Conservation (phyloP, 1,140 invertebrate genomes). For the Orius laevigatus region DNA sequence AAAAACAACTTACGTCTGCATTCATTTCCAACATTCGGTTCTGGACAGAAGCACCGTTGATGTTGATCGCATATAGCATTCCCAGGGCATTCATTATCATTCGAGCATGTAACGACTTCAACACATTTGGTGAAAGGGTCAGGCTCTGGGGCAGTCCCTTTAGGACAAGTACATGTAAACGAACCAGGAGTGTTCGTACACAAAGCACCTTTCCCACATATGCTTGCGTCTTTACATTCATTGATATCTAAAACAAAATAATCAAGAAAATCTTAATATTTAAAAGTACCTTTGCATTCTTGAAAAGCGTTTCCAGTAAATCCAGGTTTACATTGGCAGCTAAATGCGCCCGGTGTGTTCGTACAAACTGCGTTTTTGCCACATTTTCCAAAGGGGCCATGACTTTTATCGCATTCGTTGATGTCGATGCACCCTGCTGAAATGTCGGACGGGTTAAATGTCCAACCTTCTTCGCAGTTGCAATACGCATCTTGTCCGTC, state of each 20-base stretch:
- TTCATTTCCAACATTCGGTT: constrained; percentile 78
- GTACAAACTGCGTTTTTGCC: constrained; percentile 68
- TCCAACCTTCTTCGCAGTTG: constrained; percentile 85
- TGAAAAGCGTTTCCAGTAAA: constrained; percentile 62
- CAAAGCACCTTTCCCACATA: constrained; percentile 61
- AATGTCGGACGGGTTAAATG: constrained; percentile 75
- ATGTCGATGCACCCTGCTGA: constrained; percentile 81
- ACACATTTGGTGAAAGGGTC: constrained; percentile 60
- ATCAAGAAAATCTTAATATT: too few species aligned
- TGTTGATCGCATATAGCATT: constrained; percentile 69
- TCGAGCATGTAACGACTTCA: constrained; percentile 57
- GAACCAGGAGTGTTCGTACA: constrained; percentile 64
- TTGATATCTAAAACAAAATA: constrained; percentile 46
- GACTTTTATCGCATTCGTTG: constrained; percentile 71
- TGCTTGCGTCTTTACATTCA: constrained; percentile 48
- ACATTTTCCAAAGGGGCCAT: constrained; percentile 64
- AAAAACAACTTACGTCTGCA: constrained; percentile 59
- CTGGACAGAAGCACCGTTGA: constrained; percentile 67
- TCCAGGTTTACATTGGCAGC: constrained; percentile 61
- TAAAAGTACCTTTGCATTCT: constrained; percentile 46
- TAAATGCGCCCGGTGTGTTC: constrained; percentile 60
- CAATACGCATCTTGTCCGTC: constrained; percentile 80
- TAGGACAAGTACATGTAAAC: constrained; percentile 63
- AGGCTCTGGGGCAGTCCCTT: constrained; percentile 62
- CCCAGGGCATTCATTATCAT: constrained; percentile 65